Base-by-base conservation (phyloP, 2,113 vertebrate species). In the Cyprinodon tularosa region DNA sequence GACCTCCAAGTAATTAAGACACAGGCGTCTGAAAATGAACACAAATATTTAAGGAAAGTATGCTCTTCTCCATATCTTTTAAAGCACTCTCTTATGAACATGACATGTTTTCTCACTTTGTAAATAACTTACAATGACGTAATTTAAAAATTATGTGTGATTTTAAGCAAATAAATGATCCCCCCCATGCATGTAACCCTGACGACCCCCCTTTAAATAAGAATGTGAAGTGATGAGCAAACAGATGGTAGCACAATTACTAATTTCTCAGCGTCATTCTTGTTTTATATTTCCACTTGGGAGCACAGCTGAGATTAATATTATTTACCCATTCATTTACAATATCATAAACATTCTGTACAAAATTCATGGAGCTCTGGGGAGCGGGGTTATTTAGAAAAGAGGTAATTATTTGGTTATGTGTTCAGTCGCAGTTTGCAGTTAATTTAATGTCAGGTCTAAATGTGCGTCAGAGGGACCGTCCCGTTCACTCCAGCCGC, bases 391-490 rank as follows among this genome's bases (percentile, higher is more conserved):
- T 84, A 90, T 90, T 92, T 91, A 94, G 89, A 92, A 95, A 95
- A 95, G 93, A 95, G 93, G 94, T 95, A 94, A 94, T 94, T 95
- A 94, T 95, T 95, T 95, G 93, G 93, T 93, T 94, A 92, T 92
- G 92, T 91, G 93, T 93, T 92, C 88, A 87, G 90, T 90, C 89
- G 91, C 90, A 93, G 91, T 92, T 93, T 92, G 86, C 81, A 86
- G 86, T 84, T 85, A 29, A 10, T 57, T 57, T 57, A 81, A 78
- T 84, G 80, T 81, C 77, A 84, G 75, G 90, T 86, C 95, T 93
- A 99, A 93, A 99, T 99, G 79, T 99, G 97, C 91, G 97, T 99
- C 85, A 98, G 93, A 81, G 97, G 97, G 90, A 99, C 96, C 84
- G 97, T 99, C 91, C 97, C 97, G 91, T 97, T 98, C 77, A 97